Percentiles rank a stretch among this genome's conserved stretches.
Conservation (phyloP, 2,113 vertebrate genomes). For the Patagioenas fasciata region DNA sequence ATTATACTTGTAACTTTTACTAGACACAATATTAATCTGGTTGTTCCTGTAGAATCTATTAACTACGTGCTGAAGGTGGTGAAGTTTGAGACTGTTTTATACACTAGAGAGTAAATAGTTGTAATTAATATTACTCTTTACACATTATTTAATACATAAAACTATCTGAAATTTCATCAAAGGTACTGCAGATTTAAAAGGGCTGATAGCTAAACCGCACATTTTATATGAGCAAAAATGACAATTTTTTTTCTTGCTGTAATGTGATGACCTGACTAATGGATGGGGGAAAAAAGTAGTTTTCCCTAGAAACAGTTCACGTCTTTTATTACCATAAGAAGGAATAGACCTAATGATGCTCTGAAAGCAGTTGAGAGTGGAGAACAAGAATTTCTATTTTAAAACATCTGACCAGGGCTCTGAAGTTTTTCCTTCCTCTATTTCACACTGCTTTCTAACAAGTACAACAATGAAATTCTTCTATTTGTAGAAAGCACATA, state of each 20-base stretch:
- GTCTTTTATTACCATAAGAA: background rate
- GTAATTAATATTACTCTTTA: background rate
- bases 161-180: background rate
- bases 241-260: background rate
- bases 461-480: background rate
- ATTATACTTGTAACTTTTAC: background rate
- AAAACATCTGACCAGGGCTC: background rate
- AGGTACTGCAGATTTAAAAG: background rate
- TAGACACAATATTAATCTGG: background rate
- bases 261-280: background rate
- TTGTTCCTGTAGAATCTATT: background rate
- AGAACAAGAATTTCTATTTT: background rate
- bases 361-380: background rate
- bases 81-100: background rate
- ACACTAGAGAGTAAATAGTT: background rate
- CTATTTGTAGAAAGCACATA: background rate
- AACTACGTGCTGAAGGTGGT: background rate
- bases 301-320: background rate
- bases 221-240: background rate
- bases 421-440: background rate
- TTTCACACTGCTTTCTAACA: background rate
- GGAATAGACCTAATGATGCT: background rate
- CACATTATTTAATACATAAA: background rate
- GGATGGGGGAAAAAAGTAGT: fast-evolving
- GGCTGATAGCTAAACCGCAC: background rate